Base-by-base conservation (phyloP, 2,797 vertebrate genomes). In the Lerista edwardsae region DNA sequence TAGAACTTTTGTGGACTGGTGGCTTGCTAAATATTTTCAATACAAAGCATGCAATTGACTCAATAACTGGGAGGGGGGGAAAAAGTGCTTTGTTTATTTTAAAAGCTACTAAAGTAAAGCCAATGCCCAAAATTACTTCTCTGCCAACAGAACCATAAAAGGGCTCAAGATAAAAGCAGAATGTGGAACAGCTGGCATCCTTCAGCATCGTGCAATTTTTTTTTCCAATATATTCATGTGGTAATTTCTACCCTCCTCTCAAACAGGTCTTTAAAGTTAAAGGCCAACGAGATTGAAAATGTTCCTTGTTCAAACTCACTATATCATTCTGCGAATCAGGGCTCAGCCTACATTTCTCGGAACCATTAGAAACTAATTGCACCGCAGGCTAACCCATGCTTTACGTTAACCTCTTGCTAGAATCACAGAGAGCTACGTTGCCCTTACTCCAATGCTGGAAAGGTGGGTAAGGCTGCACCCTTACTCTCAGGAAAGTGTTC, bases 121-220 rank as follows among this genome's bases (percentile, higher is more conserved):
- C 0, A 91, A 84, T 75, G 71, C 86, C 91, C 93, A 89, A 86
- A 93, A 91, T 88, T 86, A 87, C 81, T 88, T 79, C 65, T 91
- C 90, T 85, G 86, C 90, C 89, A 91, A 89, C 85, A 92, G 81
- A 93, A 87, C 91, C 87, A 92, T 92, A 93, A 93, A 93, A 94
- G 91, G 92, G 82, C 87, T 92, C 89, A 90, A 90, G 90, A 91
- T 79, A 93, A 91, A 91, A 91, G 91, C 89, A 88, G 84, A 84
- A 88, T 80, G 75, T 79, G 73, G 89, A 92, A 89, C 92, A 93
- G 91, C 91, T 94, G 90, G 87, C 86, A 73, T 87, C 88, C 88
- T 90, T 94, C 92, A 93, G 76, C 31, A 51, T 15, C 55, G 65
- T 55, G 23, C 6, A 31, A 82, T 87, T 92, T 87, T 88, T 87